These are phyloP conservation scores for Sebastes vulpes DNA, from an alignment of 2,797 vertebrate genomes.

Conservation along the genomic window DNA sequence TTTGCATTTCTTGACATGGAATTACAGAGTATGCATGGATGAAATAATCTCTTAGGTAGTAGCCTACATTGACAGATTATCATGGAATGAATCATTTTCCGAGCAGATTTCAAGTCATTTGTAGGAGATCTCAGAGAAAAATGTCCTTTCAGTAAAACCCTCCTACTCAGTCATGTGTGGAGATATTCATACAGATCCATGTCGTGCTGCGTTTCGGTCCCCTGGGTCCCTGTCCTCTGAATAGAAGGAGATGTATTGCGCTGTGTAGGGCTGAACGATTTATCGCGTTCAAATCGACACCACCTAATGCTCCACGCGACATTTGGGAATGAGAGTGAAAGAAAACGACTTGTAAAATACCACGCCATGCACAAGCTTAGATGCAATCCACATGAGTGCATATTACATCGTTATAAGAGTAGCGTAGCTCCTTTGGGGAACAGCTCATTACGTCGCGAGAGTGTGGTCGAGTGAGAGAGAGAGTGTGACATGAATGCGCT, in stretches of 20 bases:
- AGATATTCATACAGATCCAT: constrained; percentile 53
- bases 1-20: constrained; percentile 5
- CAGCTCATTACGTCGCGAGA: neutral
- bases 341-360: neutral
- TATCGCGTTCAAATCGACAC: neutral
- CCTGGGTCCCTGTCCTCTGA: constrained; percentile 46
- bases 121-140: constrained; percentile 26
- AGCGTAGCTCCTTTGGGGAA: neutral
- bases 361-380: neutral
- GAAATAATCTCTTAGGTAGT: constrained; percentile 12
- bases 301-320: neutral
- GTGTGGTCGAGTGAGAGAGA: neutral
- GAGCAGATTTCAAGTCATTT: constrained; percentile 10
- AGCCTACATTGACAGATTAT: constrained; percentile 22
- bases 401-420: neutral
- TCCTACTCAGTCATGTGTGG: constrained; percentile 43
- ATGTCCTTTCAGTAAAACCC: constrained; percentile 23
- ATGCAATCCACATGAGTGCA: neutral
- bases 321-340: neutral
- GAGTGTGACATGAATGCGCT: too few relatives aligned
- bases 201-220: constrained; percentile 31
- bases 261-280: neutral
- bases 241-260: constrained; percentile 67
- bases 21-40: constrained; percentile 17
- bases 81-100: constrained; percentile 17